Evolutionary conservation across 2,113 vertebrate species (phyloP).

Genomic region (Lophius piscatorius): DNA sequence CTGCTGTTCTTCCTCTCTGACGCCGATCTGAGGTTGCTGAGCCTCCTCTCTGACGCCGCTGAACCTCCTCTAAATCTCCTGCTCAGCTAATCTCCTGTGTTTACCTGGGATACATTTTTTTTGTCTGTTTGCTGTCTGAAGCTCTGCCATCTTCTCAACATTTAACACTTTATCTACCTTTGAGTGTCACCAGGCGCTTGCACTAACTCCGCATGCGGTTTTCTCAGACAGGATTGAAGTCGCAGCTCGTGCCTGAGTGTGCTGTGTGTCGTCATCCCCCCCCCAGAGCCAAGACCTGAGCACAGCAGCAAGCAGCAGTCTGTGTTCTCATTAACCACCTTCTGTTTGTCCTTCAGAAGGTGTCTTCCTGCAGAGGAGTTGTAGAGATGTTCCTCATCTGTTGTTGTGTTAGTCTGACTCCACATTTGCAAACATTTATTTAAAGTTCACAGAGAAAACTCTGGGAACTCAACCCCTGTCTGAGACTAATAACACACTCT

Average conservation of each 20-base stretch:
- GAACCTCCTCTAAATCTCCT: too few species aligned
- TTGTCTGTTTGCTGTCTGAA: too few species aligned
- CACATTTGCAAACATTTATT: not conserved
- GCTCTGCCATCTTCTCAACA: too few species aligned
- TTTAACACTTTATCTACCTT: too few species aligned
- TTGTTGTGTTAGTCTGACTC: not conserved
- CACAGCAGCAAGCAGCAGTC: conserved; percentile 20
- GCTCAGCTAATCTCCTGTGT: too few species aligned
- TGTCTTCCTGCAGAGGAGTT: conserved; percentile 7
- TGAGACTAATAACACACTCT: not conserved
- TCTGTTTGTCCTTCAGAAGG: conserved; percentile 51
- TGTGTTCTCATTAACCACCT: conserved; percentile 53
- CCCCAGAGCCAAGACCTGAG: conserved; percentile 27
- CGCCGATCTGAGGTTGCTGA: too few species aligned
- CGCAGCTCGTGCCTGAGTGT: conserved; percentile 45
- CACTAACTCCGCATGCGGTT: too few species aligned
- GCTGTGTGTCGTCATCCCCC: conserved; percentile 60
- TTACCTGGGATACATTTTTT: too few species aligned
- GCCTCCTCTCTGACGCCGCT: too few species aligned
- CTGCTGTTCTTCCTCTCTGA: too few species aligned
- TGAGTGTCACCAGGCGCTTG: conserved; percentile 68
- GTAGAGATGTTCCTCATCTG: conserved; percentile 29
- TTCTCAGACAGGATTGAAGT: too few species aligned
- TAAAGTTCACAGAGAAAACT: too few species aligned
- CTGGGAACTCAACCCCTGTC: not conserved